phyloP scores from a whole-genome alignment of 2,888 invertebrate genomes.

The Drosophila hamatofila region DNA sequence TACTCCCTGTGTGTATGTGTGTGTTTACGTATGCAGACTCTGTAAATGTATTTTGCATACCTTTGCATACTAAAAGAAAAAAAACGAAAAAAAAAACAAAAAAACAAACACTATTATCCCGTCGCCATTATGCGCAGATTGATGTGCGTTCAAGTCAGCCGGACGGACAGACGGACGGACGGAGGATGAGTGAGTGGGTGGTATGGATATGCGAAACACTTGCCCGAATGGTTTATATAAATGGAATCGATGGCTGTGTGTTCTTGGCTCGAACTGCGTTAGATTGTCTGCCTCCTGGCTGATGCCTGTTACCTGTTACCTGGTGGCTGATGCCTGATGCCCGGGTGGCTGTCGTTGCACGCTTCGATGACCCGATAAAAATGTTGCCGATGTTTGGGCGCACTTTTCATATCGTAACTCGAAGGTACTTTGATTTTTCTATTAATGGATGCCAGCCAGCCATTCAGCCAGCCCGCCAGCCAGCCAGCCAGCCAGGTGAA shows the following conservation, averaged over 20 bases:
- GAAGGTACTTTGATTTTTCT: slow-evolving; percentile 49
- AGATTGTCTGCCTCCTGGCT: slow-evolving; percentile 17
- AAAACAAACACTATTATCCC: slow-evolving; percentile 73
- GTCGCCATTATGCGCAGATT: slow-evolving; percentile 73
- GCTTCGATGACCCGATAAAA: slow-evolving; percentile 71
- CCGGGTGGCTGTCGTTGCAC: slow-evolving; percentile 52
- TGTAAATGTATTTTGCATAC: slow-evolving; percentile 62
- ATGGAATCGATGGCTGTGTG: slow-evolving; percentile 18
- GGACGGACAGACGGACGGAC: not conserved
- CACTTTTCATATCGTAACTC: slow-evolving; percentile 33
- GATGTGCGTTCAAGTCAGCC: slow-evolving; percentile 63
- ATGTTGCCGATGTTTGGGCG: slow-evolving; percentile 53
- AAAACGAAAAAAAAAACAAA: not conserved
- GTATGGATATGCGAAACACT: slow-evolving; percentile 34
- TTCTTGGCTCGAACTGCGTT: not conserved
- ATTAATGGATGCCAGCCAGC: slow-evolving; percentile 40
- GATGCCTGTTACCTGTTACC: not conserved
- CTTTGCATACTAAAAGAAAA: slow-evolving; percentile 62
- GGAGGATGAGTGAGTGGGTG: not conserved
- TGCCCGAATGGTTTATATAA: slow-evolving; percentile 32
- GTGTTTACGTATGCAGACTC: slow-evolving; percentile 35
- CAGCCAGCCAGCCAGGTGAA: slow-evolving; percentile 51
- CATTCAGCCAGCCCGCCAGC: not conserved
- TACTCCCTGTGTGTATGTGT: slow-evolving; percentile 3
- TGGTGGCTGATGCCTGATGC: not conserved